Base-by-base conservation (phyloP, 1,140 invertebrate genomes). In the Melitaea cinxia region DNA sequence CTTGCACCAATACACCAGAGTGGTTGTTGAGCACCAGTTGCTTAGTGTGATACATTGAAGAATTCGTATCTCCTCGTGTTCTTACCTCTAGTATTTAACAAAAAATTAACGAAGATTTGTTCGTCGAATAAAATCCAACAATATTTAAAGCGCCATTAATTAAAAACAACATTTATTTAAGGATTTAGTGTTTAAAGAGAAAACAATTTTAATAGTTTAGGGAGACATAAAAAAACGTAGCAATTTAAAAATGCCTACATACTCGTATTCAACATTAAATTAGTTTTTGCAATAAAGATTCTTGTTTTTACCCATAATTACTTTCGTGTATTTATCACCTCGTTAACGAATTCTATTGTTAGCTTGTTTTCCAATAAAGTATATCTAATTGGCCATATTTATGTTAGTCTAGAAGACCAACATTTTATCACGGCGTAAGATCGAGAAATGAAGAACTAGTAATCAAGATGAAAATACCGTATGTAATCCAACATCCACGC, bases 401-500 rank as follows among this genome's bases (percentile, higher is more conserved):
- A 47, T 47, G 21, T 21, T 47, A 45, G 15, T 19, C 17, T 17
- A 12, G 9, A 4, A 19, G 42, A 23, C 21, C 42, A 23, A 47
- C 42, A 47, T 47, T 47, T 47, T 47, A 47, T 47, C 42, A 47
- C 42, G 42, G 5, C 19, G 5, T 14, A 47, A 47, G 17, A 47
- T 47, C 42, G 4, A 12, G 42, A 21, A 45, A 19, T 19, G 6
- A 45, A 39, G 37, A 45, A 45, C 19, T 47, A 23, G 42, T 47
- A 47, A 47, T 47, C 42, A 47, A 47, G 42, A 47, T 47, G 42
- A 47, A 47, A 21, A 47, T 47, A 47, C 26, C 5, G 49, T n/a
- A 30, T 30, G 49, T 21, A 19, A 49, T 59, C 19, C 42, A 15
- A 24, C 58, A 52, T 60, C 47, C 58, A 59, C 19, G 30, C 58